Base-by-base conservation (phyloP, 2,113 vertebrate species). In the Brachirus orientalis region DNA sequence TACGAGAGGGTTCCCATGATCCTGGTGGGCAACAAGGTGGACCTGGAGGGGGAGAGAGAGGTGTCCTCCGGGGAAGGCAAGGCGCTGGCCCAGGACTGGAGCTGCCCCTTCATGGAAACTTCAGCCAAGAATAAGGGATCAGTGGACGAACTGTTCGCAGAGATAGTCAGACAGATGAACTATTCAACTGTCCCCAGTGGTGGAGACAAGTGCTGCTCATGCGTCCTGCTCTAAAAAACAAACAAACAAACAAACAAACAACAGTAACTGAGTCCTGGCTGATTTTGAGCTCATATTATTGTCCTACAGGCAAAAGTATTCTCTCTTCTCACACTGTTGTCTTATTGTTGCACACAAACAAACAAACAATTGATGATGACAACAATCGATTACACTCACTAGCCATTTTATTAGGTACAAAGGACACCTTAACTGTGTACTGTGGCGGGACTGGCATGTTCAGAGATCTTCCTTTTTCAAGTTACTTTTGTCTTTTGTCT, bases 91-190 rank as follows among this genome's bases (percentile, higher is more conserved):
- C 95, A 98, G 86, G 96, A 98, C 69, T 98, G 96, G 96, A 96
- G 83, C 92, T 98, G 96, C 93, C 96, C 96, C 71, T 98, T 98
- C 73, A 94, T 98, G 94, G 96, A 98, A 82, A 98, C 96, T 44
- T 98, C 96, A 63, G 96, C 96, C 94, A 98, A 98, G 93, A 96
- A 96, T 90, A 98, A 98, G 94, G 94, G 92, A 54, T 97, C 96
- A 0, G 96, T 98, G 79, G 96, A 98, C 64, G 96, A 98, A 90
- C 94, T 98, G 51, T 97, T 98, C 74, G 96, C 96, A 5, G 96
- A 98, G 83, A 98, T 98, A 63, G 96, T 98, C 75, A 69, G 96
- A 89, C 96, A 98, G 93, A 98, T 98, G 96, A 98, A 97, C 95
- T 97, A 96, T 65, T 93, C 96, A n/a, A 89, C 94, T 45, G 95